phyloP scores from a whole-genome alignment of 1,140 invertebrate species.

The Lepidotrigona ventralis region DNA sequence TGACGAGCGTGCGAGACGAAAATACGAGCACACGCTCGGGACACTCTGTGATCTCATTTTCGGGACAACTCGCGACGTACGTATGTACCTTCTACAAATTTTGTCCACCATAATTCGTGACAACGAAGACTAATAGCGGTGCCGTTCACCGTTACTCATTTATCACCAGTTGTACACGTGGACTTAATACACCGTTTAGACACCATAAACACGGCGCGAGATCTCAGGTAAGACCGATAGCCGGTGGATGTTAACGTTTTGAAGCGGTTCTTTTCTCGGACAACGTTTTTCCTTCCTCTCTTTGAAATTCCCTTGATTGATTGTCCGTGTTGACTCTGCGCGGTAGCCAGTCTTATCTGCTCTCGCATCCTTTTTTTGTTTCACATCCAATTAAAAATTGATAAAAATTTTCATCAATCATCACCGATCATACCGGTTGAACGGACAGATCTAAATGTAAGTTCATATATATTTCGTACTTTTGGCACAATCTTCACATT shows the following conservation, averaged over 20 bases:
- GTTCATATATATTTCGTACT: background rate
- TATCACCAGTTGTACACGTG: slow-evolving; percentile 14
- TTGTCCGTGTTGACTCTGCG: background rate
- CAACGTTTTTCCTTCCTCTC: background rate
- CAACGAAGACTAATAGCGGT: slow-evolving; percentile 42
- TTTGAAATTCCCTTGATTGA: background rate
- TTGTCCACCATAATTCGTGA: slow-evolving; percentile 27
- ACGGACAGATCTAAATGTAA: background rate
- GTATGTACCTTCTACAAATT: slow-evolving; percentile 2
- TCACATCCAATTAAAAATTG: background rate
- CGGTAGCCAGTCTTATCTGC: background rate
- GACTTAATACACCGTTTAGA: slow-evolving; percentile 30
- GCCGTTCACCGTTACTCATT: slow-evolving; percentile 14
- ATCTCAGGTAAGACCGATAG: slow-evolving; percentile 10
- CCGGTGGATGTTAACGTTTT: background rate
- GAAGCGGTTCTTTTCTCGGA: background rate
- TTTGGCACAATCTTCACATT: too few species aligned
- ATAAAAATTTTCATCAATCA: background rate
- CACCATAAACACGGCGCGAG: background rate
- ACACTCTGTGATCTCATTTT: background rate
- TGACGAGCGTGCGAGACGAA: background rate
- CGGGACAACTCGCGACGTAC: background rate
- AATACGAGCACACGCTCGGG: background rate
- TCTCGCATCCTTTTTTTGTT: background rate
- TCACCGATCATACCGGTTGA: background rate